Percentiles rank a stretch among this genome's conserved stretches.
Evolutionary conservation across 2,113 vertebrate species (phyloP).

Genomic region (Chionis minor): DNA sequence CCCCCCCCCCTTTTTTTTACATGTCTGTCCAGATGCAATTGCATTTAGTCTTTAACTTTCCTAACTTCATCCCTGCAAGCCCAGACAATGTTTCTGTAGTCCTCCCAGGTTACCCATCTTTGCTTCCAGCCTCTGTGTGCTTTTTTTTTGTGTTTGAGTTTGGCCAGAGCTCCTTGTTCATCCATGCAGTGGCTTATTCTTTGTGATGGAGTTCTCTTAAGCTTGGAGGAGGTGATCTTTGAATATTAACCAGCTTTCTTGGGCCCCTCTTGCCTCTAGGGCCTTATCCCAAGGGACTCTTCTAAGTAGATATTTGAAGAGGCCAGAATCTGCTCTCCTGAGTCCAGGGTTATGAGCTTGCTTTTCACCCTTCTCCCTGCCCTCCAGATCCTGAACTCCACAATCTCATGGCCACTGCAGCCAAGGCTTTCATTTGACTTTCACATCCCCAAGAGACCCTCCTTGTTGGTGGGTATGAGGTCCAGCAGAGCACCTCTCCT

Average conservation of each 20-base stretch:
- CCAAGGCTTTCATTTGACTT: not conserved
- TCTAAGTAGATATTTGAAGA: not conserved
- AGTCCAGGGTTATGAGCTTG: not conserved
- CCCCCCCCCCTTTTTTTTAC: not conserved
- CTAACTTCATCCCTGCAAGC: not conserved
- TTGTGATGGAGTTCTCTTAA: not conserved
- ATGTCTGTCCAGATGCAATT: not conserved
- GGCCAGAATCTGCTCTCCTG: not conserved
- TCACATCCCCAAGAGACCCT: not conserved
- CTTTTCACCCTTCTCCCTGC: not conserved
- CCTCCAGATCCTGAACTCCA: not conserved
- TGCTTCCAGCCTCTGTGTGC: not conserved
- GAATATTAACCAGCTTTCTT: not conserved
- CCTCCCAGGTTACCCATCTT: not conserved
- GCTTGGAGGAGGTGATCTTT: not conserved
- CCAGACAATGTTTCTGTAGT: not conserved
- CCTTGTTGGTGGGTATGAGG: not conserved
- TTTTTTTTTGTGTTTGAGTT: not conserved
- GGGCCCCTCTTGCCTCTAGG: not conserved
- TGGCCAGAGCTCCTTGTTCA: not conserved
- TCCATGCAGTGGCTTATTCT: not conserved
- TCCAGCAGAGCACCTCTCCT: not conserved
- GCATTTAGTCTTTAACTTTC: not conserved
- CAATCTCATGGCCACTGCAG: not conserved
- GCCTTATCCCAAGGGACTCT: not conserved